Base-by-base conservation (phyloP, 2,113 vertebrate genomes). In the Mesembrinibis cayennensis region DNA sequence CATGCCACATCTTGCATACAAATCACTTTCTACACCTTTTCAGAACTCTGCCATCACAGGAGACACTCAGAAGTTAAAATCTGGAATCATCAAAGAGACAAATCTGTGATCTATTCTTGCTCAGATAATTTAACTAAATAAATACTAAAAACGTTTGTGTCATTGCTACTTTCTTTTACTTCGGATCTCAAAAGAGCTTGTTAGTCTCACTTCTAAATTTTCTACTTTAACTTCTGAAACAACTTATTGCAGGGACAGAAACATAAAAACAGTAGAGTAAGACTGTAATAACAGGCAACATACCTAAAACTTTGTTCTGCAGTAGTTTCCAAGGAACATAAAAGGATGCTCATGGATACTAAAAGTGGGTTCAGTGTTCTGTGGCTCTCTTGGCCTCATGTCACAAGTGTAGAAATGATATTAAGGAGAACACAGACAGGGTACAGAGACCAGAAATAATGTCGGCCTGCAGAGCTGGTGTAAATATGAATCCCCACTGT, bases 41-140 rank as follows among this genome's bases (percentile, higher is more conserved):
- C 74, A 95, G 71, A 97, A 59, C 20, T 58, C 61, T 82, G 20
- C 30, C 73, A 81, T 96, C 50, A 94, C 92, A 93, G 72, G 21
- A 94, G 16, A 40, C 22, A 10, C 12, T 87, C 30, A 65, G 83
- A 66, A 67, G 49, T 42, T 83, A 83, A 83, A 82, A 91, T 90
- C 82, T 36, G 59, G 40, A 50, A 44, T 74, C 25, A 71, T 44
- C 16, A 73, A 52, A 77, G 55, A 26, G 53, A 61, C 9, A 85
- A 45, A 52, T 56, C 45, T 80, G 19, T 44, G 32, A 70, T 56
- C 36, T 82, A 17, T 82, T 66, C n/a, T 53, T 62, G 21, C 30
- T 50, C 53, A 87, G 32, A 38, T 30, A 69, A 78, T 65, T 88
- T 81, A 58, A 83, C 16, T 38, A 58, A 26, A 59, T 62, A 66